Evolutionary conservation across 2,888 invertebrate species (phyloP).

Genomic region (Heterodera filipjevi): DNA sequence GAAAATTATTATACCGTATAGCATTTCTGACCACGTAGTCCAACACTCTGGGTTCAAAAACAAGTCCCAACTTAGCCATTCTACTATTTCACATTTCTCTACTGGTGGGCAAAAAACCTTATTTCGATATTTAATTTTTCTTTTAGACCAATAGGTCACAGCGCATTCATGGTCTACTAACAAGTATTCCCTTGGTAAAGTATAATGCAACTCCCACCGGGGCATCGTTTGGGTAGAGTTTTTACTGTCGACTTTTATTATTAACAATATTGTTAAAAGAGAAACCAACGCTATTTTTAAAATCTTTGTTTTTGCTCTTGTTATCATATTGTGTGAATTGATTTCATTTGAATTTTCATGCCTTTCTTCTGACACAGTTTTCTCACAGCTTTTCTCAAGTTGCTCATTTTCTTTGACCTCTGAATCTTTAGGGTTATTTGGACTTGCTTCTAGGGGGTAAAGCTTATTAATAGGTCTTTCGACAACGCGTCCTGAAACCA

Average conservation of each 20-base stretch:
- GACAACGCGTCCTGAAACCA: background rate
- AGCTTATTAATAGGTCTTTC: conserved; percentile 1
- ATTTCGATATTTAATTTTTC: background rate
- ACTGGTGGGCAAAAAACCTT: conserved; percentile 2
- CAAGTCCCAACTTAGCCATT: background rate
- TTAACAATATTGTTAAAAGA: background rate
- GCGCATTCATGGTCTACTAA: background rate
- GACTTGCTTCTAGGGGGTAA: background rate
- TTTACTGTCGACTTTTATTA: background rate
- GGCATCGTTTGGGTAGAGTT: background rate
- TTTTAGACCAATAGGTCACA: background rate
- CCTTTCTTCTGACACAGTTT: background rate
- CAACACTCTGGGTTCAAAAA: conserved; percentile 1
- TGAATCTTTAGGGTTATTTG: background rate
- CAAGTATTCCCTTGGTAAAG: background rate
- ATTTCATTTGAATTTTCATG: background rate
- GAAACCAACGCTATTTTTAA: background rate
- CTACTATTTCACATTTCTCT: background rate
- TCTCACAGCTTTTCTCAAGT: background rate
- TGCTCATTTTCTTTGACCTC: background rate
- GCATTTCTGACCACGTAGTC: background rate
- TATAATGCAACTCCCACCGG: background rate
- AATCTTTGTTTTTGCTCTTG: background rate
- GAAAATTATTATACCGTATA: background rate
- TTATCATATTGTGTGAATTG: background rate